Conservation (phyloP, 2,113 vertebrate species). For the Mesocricetus auratus region DNA sequence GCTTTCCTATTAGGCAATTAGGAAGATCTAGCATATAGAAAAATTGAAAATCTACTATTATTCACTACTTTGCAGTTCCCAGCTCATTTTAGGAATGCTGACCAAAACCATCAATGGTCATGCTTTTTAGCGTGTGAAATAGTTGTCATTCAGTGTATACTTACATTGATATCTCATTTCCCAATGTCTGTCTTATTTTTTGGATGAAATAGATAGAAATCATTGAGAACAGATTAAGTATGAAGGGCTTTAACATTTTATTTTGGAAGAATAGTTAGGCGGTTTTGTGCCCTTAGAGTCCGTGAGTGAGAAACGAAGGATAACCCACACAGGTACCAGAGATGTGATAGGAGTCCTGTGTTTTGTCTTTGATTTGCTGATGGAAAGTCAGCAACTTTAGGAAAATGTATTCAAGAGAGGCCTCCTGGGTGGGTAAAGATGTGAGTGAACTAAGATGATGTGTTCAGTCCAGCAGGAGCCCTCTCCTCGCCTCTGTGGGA, state of each 20-base stretch:
- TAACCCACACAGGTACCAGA: neutral
- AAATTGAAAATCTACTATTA: neutral
- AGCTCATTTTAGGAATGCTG: neutral
- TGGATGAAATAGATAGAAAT: constrained; percentile 21
- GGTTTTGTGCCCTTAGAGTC: constrained; percentile 30
- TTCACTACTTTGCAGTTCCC: neutral
- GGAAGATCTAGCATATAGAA: neutral
- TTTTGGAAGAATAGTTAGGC: neutral
- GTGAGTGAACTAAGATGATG: neutral
- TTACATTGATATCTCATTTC: constrained; percentile 4
- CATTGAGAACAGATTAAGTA: constrained; percentile 20
- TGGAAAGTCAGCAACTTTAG: neutral
- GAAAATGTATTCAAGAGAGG: neutral
- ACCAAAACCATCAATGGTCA: neutral
- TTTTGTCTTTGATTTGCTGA: constrained; percentile 24
- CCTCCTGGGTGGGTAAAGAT: neutral
- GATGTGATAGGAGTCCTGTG: neutral
- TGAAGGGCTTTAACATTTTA: neutral
- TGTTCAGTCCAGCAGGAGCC: neutral
- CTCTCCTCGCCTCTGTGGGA: neutral
- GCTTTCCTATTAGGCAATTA: constrained; percentile 43
- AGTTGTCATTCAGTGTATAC: neutral
- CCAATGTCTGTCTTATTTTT: neutral
- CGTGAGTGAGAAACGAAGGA: neutral
- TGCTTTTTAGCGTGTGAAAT: neutral